phyloP scores from a whole-genome alignment of 1,140 invertebrate species.

The Drosophila biarmipes region DNA sequence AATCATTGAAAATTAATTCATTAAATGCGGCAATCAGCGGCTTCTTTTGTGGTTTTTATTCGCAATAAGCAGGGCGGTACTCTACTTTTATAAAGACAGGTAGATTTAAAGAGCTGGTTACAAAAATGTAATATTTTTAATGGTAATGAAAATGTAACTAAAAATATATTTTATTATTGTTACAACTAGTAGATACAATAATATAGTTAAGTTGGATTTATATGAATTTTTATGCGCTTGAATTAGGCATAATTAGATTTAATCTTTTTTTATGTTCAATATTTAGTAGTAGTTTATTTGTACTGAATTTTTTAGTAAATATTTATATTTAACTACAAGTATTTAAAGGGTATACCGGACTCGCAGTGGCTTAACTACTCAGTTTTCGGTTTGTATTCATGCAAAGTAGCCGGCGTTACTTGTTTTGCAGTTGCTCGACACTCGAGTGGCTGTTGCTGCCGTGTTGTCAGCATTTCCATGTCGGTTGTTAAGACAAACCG shows the following conservation, averaged over 20 bases:
- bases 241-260: not conserved
- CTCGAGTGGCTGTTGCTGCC: constrained; percentile 27
- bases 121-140: too few relatives aligned
- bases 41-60: too few relatives aligned
- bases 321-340: not conserved
- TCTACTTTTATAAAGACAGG: not conserved
- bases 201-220: too few relatives aligned
- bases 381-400: constrained; percentile 37
- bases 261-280: too few relatives aligned
- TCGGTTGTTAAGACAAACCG: constrained; percentile 16
- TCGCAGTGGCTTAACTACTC: not conserved
- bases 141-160: too few relatives aligned
- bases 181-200: too few relatives aligned
- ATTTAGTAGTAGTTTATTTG: not conserved
- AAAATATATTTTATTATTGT: too few relatives aligned
- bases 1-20: not conserved
- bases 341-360: constrained; percentile 1
- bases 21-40: not conserved
- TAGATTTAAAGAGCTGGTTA: not conserved
- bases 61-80: not conserved
- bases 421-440: constrained; percentile 26
- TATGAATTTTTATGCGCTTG: too few relatives aligned
- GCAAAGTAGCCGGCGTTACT: constrained; percentile 37
- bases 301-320: not conserved
- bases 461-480: constrained; percentile 46